Base-by-base conservation (phyloP, 2,888 invertebrate species). In the Leuctra nigra region DNA sequence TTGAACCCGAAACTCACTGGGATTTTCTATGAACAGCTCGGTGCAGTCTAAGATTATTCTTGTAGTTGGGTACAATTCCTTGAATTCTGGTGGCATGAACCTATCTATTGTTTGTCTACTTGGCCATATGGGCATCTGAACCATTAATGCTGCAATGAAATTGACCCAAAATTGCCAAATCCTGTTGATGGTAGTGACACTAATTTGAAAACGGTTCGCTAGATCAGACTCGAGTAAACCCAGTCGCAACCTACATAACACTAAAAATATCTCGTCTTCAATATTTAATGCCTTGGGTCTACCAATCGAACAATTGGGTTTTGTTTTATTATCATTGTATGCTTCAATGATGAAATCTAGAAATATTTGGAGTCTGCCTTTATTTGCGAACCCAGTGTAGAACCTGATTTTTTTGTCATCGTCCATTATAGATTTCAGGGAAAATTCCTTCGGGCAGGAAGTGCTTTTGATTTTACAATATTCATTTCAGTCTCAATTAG, bases 1-100 rank as follows among this genome's bases (percentile, higher is more conserved):
- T 54, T 56, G 56, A 9, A 56, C 9, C 4, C 36, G 33, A 22
- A 54, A 52, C 39, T 58, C 36, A n/a, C 47, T 20, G 0, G 63
- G 60, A 33, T 55, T 58, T 48, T 63, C 58, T 14, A 61, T 59
- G 24, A 52, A 53, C 11, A 59, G 56, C 57, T 63, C 61, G 3
- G 60, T 55, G 36, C 63, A 59, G 39, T 62, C 61, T 18, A 61
- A 46, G 16, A 61, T 44, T 4, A 46, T 39, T 2, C 57, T 7
- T 2, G 41, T 41, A 2, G 41, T 41, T 18, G 41, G 41, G 20
- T 41, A 41, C 20, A 20, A 4, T 2, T 9, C 16, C 11, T 41
- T 47, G 25, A 47, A 47, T 6, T 22, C 29, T 33, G 25, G 3
- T 11, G 48, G 48, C 48, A 48, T 48, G 14, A 29, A 48, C 20